Evolutionary conservation across 2,797 vertebrate species (phyloP).

Genomic region (Neosilurus mollespiculum): DNA sequence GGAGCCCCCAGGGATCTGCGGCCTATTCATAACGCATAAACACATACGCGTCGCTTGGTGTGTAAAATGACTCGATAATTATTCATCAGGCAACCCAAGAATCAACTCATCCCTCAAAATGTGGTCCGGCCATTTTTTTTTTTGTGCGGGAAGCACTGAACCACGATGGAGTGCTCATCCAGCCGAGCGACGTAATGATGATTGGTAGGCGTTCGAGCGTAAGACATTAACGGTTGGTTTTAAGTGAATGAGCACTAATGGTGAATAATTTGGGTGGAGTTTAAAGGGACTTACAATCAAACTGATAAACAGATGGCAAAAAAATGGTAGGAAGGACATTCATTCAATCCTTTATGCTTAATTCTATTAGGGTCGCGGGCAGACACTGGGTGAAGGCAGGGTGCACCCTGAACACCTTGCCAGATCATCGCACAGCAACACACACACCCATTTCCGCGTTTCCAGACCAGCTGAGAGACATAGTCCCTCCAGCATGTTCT

Average conservation of each 20-base stretch:
- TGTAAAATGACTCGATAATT: constrained; percentile 40
- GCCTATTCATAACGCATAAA: constrained; percentile 29
- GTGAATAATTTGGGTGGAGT: constrained; percentile 31
- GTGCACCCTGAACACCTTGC: too few relatives aligned
- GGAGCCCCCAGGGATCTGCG: constrained; percentile 58
- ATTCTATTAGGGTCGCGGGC: too few relatives aligned
- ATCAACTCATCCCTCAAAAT: constrained; percentile 25
- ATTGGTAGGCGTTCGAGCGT: constrained; percentile 30
- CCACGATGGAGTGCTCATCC: background rate
- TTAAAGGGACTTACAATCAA: background rate
- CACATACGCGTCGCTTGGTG: background rate
- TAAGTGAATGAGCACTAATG: constrained; percentile 22
- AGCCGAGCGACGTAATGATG: background rate
- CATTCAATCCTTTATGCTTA: too few relatives aligned
- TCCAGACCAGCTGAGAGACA: too few relatives aligned
- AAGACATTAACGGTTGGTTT: constrained; percentile 16
- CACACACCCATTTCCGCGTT: too few relatives aligned
- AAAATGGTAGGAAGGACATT: background rate
- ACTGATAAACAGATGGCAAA: background rate
- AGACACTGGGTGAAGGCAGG: too few relatives aligned
- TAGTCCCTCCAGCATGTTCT: too few relatives aligned
- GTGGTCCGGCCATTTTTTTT: constrained; percentile 18
- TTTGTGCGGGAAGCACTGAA: constrained; percentile 22
- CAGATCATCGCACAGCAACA: too few relatives aligned
- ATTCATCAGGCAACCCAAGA: constrained; percentile 44